phyloP scores from a whole-genome alignment of 1,140 invertebrate species.

The Ladona fulva region DNA sequence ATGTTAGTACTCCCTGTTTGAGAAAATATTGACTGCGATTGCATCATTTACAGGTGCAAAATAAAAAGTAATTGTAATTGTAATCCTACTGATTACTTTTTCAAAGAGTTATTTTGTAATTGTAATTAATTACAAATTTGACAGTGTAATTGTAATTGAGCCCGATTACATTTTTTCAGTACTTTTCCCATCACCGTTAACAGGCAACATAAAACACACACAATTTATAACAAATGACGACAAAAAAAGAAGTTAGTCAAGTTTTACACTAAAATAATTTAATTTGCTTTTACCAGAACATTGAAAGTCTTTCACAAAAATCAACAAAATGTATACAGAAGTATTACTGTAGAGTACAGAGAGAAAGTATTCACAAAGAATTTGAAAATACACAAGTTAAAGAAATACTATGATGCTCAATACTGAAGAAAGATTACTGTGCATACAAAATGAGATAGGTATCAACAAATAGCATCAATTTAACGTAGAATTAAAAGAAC shows the following conservation, averaged over 20 bases:
- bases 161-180: too few species aligned
- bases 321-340: background rate
- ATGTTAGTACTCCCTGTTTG: too few species aligned
- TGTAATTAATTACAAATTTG: too few species aligned
- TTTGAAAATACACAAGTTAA: background rate
- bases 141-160: too few species aligned
- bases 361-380: background rate
- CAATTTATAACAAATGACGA: background rate
- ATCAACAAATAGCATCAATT: background rate
- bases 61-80: too few species aligned
- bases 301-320: background rate
- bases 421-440: background rate
- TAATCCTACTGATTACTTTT: too few species aligned
- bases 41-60: too few species aligned
- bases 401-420: background rate
- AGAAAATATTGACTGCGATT: too few species aligned
- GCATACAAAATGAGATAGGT: background rate
- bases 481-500: background rate
- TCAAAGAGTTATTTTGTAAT: too few species aligned
- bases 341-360: background rate
- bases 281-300: background rate
- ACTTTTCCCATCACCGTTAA: too few species aligned
- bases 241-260: background rate
- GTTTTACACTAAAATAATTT: background rate
- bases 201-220: constrained; percentile 5